Conservation (phyloP, 2,797 vertebrate species). For the Borostomias antarcticus region DNA sequence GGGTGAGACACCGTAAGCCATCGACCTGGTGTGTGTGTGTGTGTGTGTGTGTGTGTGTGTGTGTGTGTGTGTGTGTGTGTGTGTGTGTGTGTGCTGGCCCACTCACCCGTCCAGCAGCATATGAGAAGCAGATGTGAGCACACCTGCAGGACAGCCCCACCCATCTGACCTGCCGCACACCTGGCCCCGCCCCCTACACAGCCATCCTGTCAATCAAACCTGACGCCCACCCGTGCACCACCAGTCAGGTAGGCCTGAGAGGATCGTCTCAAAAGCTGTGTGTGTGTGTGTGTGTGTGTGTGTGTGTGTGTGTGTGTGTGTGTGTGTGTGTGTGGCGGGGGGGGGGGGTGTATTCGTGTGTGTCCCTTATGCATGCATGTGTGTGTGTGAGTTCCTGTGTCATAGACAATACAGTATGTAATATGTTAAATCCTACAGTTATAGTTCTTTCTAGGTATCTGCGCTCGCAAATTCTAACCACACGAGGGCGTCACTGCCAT, state of each 20-base stretch:
- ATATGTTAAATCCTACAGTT: neutral
- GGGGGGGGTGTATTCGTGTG: too few species aligned
- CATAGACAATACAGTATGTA: too few species aligned
- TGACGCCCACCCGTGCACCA: constrained; percentile 47
- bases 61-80: neutral
- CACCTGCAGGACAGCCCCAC: constrained; percentile 41
- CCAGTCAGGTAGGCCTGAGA: constrained; percentile 61
- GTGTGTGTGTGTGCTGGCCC: neutral
- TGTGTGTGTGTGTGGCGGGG: neutral
- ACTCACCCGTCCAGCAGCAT: constrained; percentile 6
- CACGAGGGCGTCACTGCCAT: constrained; percentile 43
- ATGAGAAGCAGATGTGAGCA: constrained; percentile 60
- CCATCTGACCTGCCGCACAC: constrained; percentile 32
- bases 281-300: neutral
- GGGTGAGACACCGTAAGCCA: too few species aligned
- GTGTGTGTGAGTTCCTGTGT: too few species aligned
- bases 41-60: neutral
- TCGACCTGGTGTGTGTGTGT: neutral
- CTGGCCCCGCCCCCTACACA: constrained; percentile 12
- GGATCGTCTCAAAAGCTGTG: too few species aligned
- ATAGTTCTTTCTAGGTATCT: neutral
- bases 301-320: neutral
- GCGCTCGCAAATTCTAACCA: constrained; percentile 33
- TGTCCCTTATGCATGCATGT: too few species aligned
- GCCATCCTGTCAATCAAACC: constrained; percentile 24